These are phyloP conservation scores for Drosophila kambysellisi DNA, from an alignment of 2,888 invertebrate genomes.

Conservation along the genomic window DNA sequence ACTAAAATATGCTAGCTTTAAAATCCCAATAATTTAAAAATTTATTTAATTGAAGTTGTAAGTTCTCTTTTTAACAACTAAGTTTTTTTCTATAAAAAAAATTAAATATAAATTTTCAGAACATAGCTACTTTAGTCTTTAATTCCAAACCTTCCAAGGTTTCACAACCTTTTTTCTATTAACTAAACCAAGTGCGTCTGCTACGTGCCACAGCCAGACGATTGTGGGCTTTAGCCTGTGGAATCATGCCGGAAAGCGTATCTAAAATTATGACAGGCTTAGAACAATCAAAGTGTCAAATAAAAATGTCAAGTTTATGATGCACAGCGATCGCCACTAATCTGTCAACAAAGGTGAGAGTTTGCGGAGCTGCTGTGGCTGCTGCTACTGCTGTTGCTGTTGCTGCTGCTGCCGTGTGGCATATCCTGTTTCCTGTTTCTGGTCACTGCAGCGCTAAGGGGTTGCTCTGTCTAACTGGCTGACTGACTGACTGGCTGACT, in stretches of 20 bases:
- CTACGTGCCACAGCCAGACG: conserved; percentile 56
- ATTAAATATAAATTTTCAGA: neutral
- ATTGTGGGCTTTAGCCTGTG: conserved; percentile 51
- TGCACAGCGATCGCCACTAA: conserved; percentile 62
- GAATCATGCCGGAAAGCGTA: conserved; percentile 30
- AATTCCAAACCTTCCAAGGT: neutral
- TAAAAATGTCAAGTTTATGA: conserved; percentile 77
- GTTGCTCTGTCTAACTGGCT: conserved; percentile 35
- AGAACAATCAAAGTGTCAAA: conserved; percentile 79
- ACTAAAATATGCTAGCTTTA: neutral
- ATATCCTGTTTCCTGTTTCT: conserved; percentile 66
- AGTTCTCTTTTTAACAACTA: accelerated
- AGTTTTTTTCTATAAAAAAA: too few relatives aligned
- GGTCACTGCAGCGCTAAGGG: conserved; percentile 55
- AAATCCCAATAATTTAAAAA: neutral
- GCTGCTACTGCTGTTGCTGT: conserved; percentile 9
- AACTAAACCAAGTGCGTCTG: neutral
- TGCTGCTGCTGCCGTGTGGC: conserved; percentile 29
- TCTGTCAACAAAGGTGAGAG: conserved; percentile 73
- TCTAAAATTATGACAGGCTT: conserved; percentile 67
- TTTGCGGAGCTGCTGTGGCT: conserved; percentile 25
- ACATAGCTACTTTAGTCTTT: neutral
- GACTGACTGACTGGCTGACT: conserved; percentile 39
- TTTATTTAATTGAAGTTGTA: neutral
- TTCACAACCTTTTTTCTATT: neutral